phyloP scores from a whole-genome alignment of 2,797 vertebrate genomes.

The Intellagama lesueurii region DNA sequence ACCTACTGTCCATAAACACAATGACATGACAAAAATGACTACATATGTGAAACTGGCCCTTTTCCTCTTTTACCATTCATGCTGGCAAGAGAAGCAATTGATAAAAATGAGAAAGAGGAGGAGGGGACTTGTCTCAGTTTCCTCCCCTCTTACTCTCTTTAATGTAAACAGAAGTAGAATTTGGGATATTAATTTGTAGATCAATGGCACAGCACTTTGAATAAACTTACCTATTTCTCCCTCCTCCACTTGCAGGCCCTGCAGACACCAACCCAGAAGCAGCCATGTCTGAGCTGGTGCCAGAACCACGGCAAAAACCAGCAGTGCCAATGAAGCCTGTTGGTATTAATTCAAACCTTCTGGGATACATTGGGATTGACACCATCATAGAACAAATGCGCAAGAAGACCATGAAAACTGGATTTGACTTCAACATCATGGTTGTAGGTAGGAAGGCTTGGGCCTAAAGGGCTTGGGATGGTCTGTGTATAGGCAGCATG shows the following conservation, averaged over 20 bases:
- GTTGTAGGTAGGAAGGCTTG: constrained; percentile 87
- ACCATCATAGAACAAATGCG: constrained; percentile 99
- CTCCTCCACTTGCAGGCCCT: constrained; percentile 65
- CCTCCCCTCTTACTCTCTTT: background rate
- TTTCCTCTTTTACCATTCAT: background rate
- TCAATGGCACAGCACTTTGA: background rate
- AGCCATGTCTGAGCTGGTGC: constrained; percentile 96
- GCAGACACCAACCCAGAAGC: constrained; percentile 77
- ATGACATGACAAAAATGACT: too few relatives aligned
- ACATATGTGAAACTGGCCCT: background rate
- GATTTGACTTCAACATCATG: constrained; percentile 99
- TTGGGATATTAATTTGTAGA: background rate
- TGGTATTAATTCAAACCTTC: constrained; percentile 82
- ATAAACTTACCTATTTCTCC: background rate
- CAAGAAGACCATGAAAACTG: constrained; percentile 98
- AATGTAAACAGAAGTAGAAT: background rate
- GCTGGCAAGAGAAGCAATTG: background rate
- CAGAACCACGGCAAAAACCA: constrained; percentile 93
- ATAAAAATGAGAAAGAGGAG: background rate
- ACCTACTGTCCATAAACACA: background rate
- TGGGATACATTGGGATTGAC: constrained; percentile 97
- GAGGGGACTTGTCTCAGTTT: background rate
- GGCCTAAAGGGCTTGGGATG: background rate
- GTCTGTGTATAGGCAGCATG: background rate
- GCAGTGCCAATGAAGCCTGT: constrained; percentile 92